A percentile compares a stretch with the other conserved stretches of the same genome.
phyloP scores from a whole-genome alignment of 2,888 invertebrate species.

The Halictus ligatus region DNA sequence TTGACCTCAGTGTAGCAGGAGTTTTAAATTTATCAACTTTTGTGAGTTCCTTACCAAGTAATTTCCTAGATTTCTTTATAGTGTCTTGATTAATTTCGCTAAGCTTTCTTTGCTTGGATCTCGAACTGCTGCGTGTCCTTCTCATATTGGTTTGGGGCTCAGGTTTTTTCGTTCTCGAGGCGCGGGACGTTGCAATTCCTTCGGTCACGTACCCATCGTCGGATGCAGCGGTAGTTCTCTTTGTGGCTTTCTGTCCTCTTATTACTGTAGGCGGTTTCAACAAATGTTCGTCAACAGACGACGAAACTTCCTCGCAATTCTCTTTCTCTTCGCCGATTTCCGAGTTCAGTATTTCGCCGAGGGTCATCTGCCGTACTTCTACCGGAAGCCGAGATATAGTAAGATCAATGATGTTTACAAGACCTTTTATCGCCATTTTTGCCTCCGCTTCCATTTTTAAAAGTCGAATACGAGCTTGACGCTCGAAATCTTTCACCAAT shows the following conservation, averaged over 20 bases:
- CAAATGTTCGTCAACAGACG: conserved; percentile 35
- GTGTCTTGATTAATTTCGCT: conserved; percentile 43
- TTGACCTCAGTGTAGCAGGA: conserved; percentile 62
- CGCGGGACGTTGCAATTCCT: conserved; percentile 51
- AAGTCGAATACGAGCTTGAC: conserved; percentile 63
- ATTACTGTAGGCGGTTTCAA: conserved; percentile 9
- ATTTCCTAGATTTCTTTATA: conserved; percentile 17
- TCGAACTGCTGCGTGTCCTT: conserved; percentile 66
- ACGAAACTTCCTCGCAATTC: conserved; percentile 61
- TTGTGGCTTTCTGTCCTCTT: conserved; percentile 39
- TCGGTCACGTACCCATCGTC: conserved; percentile 81
- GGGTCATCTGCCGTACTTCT: conserved; percentile 72
- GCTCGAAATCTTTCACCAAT: conserved; percentile 74
- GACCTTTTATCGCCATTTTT: conserved; percentile 61
- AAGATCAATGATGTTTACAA: conserved; percentile 66
- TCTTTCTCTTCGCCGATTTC: conserved; percentile 56
- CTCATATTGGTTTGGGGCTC: conserved; percentile 22
- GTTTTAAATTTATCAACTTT: conserved; percentile 71
- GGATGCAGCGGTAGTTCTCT: conserved; percentile 72
- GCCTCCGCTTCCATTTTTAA: conserved; percentile 71
- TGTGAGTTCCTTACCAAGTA: conserved; percentile 20
- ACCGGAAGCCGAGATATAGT: conserved; percentile 67
- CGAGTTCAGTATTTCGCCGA: conserved; percentile 66
- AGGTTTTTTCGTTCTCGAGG: conserved; percentile 52
- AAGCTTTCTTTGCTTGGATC: conserved; percentile 59